These are phyloP conservation scores for Erebia epiphron DNA, from an alignment of 2,888 invertebrate species.

Conservation along the genomic window DNA sequence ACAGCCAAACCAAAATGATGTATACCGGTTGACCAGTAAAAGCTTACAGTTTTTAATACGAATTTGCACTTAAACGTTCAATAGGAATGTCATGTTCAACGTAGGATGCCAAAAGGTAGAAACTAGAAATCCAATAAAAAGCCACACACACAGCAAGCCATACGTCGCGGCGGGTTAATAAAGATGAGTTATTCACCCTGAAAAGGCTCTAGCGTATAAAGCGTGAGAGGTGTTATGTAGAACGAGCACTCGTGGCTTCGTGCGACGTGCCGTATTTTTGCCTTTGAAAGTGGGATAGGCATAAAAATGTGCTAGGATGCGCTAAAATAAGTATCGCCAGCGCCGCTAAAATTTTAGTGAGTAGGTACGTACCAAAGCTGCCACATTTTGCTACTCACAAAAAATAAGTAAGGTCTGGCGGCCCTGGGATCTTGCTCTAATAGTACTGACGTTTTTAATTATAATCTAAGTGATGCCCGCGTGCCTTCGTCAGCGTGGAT, in stretches of 20 bases:
- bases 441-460: too few species aligned
- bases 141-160: not conserved
- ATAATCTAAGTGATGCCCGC: too few species aligned
- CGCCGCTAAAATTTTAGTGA: too few species aligned
- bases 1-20: too few species aligned
- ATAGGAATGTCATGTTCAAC: slow-evolving; percentile 35
- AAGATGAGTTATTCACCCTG: slow-evolving; percentile 37
- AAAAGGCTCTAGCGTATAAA: slow-evolving; percentile 35
- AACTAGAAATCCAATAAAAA: slow-evolving; percentile 15
- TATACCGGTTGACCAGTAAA: too few species aligned
- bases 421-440: too few species aligned
- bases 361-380: too few species aligned
- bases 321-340: not conserved
- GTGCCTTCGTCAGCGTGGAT: too few species aligned
- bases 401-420: too few species aligned
- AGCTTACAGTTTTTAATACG: too few species aligned
- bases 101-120: slow-evolving; percentile 4
- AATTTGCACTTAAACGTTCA: too few species aligned
- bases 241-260: slow-evolving; percentile 17
- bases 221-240: slow-evolving; percentile 20
- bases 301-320: slow-evolving; percentile 4
- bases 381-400: too few species aligned
- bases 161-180: slow-evolving; percentile 36
- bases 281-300: slow-evolving; percentile 17
- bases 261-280: slow-evolving; percentile 18